Conservation (phyloP, 2,113 vertebrate genomes). For the Eretmochelys imbricata region DNA sequence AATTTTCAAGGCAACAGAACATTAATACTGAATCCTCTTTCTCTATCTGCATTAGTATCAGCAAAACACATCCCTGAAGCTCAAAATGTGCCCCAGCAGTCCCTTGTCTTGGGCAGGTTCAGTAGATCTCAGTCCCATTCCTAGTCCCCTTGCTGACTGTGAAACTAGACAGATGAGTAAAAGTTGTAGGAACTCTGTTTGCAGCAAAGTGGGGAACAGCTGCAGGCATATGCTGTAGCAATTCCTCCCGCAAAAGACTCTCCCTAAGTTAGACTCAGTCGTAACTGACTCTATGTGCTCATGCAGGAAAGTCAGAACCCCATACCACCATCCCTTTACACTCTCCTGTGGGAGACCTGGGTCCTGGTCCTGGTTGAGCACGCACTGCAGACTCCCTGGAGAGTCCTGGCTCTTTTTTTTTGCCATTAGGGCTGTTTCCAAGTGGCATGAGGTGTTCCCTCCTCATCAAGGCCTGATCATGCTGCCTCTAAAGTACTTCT, state of each 20-base stretch:
- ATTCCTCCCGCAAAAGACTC: background rate
- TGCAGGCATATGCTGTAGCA: rapidly evolving
- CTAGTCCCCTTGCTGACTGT: background rate
- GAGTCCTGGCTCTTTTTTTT: background rate
- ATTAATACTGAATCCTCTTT: background rate
- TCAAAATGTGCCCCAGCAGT: rapidly evolving
- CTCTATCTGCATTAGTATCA: background rate
- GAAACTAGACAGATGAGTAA: background rate
- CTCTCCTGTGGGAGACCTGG: background rate
- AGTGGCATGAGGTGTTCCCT: background rate
- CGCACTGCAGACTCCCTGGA: background rate
- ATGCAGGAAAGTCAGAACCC: rapidly evolving
- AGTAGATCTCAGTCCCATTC: background rate
- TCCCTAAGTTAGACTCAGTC: background rate
- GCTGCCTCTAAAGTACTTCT: background rate
- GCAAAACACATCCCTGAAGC: background rate
- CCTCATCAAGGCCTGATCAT: background rate
- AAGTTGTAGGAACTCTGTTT: background rate
- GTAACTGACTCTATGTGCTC: rapidly evolving
- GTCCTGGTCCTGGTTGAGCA: background rate
- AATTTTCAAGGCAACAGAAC: background rate
- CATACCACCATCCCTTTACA: background rate
- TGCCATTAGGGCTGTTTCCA: rapidly evolving
- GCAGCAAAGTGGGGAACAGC: background rate
- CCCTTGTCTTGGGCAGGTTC: background rate